Evolutionary conservation across 2,113 vertebrate genomes (phyloP).

Genomic region (Apus apus): DNA sequence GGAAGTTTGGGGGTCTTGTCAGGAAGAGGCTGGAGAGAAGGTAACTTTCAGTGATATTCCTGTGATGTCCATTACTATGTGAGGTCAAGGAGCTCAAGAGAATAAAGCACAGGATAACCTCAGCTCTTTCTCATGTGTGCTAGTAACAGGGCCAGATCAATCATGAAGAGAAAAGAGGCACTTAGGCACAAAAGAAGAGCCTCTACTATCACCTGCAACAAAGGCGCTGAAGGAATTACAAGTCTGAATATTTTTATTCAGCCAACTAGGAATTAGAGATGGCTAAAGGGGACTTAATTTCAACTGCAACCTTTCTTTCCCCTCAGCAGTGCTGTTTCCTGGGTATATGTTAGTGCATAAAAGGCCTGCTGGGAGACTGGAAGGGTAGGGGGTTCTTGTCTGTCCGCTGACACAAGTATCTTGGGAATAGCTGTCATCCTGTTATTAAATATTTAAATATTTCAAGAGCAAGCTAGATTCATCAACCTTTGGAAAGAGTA

Average conservation of each 20-base stretch:
- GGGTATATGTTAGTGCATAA: slow-evolving; percentile 65
- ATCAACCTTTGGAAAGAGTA: slow-evolving; percentile 70
- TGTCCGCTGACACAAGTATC: slow-evolving; percentile 64
- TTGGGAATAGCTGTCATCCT: slow-evolving; percentile 70
- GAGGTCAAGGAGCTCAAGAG: not conserved
- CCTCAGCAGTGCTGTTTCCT: slow-evolving; percentile 50
- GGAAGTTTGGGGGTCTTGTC: not conserved
- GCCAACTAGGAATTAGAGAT: slow-evolving; percentile 55
- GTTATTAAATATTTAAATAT: slow-evolving; percentile 76
- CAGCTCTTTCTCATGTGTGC: not conserved
- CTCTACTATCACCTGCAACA: slow-evolving; percentile 56
- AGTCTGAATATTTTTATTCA: slow-evolving; percentile 61
- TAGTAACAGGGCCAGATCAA: slow-evolving; percentile 3
- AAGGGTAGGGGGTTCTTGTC: slow-evolving; percentile 68
- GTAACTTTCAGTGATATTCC: not conserved
- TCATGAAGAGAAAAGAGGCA: slow-evolving; percentile 3
- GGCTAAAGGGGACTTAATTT: slow-evolving; percentile 70
- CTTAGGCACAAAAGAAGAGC: slow-evolving; percentile 49
- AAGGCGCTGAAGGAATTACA: slow-evolving; percentile 58
- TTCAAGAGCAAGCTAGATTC: slow-evolving; percentile 70
- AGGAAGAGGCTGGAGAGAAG: not conserved
- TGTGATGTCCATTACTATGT: not conserved
- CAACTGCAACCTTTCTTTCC: slow-evolving; percentile 66
- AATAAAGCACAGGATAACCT: not conserved
- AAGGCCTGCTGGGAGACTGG: slow-evolving; percentile 67